Evolutionary conservation across 2,113 vertebrate species (phyloP).

Genomic region (Piprites chloris): DNA sequence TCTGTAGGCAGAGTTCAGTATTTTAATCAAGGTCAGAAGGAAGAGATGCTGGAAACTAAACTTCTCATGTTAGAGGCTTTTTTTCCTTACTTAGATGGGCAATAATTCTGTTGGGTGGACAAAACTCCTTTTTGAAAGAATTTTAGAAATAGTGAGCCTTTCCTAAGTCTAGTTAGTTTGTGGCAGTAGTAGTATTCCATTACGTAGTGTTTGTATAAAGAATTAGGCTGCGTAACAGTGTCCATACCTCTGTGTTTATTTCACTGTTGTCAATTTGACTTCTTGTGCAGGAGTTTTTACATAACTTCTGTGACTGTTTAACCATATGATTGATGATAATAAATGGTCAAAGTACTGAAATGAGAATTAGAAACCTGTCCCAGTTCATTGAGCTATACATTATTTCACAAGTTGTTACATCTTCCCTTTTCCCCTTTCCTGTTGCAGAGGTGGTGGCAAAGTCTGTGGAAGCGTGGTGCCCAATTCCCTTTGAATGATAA

Average conservation of each 20-base stretch:
- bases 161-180: background rate
- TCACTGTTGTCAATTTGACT: background rate
- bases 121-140: background rate
- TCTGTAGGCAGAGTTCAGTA: background rate
- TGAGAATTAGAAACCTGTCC: background rate
- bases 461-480: fast-evolving
- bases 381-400: background rate
- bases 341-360: background rate
- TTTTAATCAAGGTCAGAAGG: conserved; percentile 36
- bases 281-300: background rate
- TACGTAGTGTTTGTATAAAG: background rate
- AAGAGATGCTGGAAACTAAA: background rate
- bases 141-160: background rate
- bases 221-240: background rate
- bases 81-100: background rate
- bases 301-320: background rate
- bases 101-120: background rate
- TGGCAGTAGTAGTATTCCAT: background rate
- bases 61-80: background rate
- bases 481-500: background rate
- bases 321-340: background rate
- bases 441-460: background rate
- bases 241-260: background rate
- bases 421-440: background rate
- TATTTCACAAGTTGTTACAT: fast-evolving